These are phyloP conservation scores for Columba janthina DNA, from an alignment of 2,113 vertebrate species.

Conservation along the genomic window DNA sequence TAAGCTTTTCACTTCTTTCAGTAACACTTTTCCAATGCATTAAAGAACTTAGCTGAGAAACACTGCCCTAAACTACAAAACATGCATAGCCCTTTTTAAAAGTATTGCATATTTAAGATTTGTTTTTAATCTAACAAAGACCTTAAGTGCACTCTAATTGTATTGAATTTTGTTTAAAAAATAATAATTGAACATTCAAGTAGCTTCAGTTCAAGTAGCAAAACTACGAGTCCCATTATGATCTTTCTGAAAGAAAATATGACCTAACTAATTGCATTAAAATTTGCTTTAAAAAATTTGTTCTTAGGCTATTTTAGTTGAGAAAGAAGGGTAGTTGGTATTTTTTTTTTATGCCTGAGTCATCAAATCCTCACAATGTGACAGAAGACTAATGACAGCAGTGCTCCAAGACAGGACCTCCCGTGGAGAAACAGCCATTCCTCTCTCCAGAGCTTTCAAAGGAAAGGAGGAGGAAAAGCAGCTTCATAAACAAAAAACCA, in stretches of 20 bases:
- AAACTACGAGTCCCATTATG: not conserved
- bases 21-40: not conserved
- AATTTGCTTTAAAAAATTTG: not conserved
- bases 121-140: not conserved
- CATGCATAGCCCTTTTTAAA: not conserved
- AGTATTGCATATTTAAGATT: not conserved
- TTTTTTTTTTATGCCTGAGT: slow-evolving; percentile 5
- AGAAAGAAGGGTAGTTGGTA: not conserved
- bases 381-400: slow-evolving; percentile 18
- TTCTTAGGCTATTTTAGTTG: not conserved
- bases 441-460: not conserved
- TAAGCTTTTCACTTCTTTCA: not conserved
- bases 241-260: slow-evolving; percentile 14
- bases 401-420: not conserved
- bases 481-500: not conserved
- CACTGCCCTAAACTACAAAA: not conserved
- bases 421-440: not conserved
- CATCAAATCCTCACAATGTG: not conserved
- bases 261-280: slow-evolving; percentile 23
- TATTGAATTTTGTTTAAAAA: not conserved
- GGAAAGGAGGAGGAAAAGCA: slow-evolving; percentile 7
- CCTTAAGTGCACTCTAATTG: not conserved
- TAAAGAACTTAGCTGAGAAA: not conserved
- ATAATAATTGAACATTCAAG: not conserved
- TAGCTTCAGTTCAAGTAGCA: not conserved